Evolutionary conservation across 2,888 invertebrate species (phyloP).

Genomic region (Trissolcus brochymenae): DNA sequence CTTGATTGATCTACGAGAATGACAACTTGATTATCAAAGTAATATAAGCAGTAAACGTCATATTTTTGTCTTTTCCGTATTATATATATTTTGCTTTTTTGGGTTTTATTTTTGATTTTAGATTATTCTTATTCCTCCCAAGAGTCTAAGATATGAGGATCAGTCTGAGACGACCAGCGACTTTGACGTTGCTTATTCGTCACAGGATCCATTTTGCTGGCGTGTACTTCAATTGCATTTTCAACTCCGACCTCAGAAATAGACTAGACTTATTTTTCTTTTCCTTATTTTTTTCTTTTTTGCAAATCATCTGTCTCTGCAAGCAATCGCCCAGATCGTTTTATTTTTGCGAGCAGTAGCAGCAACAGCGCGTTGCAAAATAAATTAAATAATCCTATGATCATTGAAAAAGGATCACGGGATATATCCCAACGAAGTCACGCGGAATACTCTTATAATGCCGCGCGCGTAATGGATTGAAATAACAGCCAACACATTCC

Average conservation of each 20-base stretch:
- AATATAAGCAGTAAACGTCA: no score
- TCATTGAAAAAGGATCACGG: slow-evolving; percentile 14
- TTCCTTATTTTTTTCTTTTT: slow-evolving; percentile 1
- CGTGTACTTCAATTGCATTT: slow-evolving; percentile 57
- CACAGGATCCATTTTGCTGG: slow-evolving; percentile 38
- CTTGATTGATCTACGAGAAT: no score
- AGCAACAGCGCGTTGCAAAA: slow-evolving; percentile 1
- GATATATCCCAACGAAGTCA: slow-evolving; percentile 22
- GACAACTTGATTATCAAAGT: no score
- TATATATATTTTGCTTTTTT: no score
- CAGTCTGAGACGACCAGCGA: slow-evolving; percentile 32
- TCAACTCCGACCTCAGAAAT: slow-evolving; percentile 23
- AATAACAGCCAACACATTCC: slow-evolving; percentile 41
- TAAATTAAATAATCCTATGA: slow-evolving; percentile 31
- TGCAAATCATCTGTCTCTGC: slow-evolving; percentile 15
- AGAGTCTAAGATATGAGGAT: slow-evolving; percentile 47
- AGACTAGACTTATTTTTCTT: slow-evolving; percentile 10
- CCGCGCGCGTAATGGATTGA: slow-evolving; percentile 37
- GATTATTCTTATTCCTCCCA: slow-evolving; percentile 53
- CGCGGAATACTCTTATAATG: slow-evolving; percentile 21
- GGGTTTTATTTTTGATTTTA: no score
- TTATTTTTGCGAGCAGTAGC: slow-evolving; percentile 16
- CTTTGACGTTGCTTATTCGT: slow-evolving; percentile 37
- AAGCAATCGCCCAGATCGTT: not conserved
- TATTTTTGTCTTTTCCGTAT: no score